phyloP scores from a whole-genome alignment of 2,797 vertebrate genomes.

The Astyanax mexicanus region DNA sequence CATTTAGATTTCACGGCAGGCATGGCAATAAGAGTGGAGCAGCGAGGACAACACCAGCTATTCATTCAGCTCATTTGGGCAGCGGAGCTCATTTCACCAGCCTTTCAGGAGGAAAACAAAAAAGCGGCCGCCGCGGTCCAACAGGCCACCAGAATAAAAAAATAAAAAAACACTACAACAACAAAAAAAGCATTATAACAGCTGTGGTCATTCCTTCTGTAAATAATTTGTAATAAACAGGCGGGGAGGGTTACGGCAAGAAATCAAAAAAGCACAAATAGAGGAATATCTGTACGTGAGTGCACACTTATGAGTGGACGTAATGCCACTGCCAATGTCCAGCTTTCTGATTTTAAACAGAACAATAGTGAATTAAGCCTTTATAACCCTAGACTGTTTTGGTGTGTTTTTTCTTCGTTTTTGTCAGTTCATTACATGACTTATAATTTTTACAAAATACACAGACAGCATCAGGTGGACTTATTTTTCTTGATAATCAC shows the following conservation, averaged over 20 bases:
- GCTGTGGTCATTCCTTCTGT: constrained; percentile 5
- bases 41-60: constrained; percentile 4
- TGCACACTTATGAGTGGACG: too few relatives aligned
- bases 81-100: constrained; percentile 10
- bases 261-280: neutral
- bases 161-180: too few relatives aligned
- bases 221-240: constrained; percentile 23
- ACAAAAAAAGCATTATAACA: neutral
- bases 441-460: too few relatives aligned
- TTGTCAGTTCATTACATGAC: too few relatives aligned
- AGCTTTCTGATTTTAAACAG: too few relatives aligned
- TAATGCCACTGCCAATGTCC: too few relatives aligned
- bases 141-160: neutral
- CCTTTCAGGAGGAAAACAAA: constrained; percentile 23
- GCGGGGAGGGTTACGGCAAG: neutral
- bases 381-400: too few relatives aligned
- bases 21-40: neutral
- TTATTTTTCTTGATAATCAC: too few relatives aligned
- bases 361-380: too few relatives aligned
- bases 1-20: constrained; percentile 32
- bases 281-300: neutral
- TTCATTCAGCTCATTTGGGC: constrained; percentile 18
- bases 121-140: neutral
- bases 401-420: too few relatives aligned
- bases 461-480: too few relatives aligned